Base-by-base conservation (phyloP, 2,888 invertebrate genomes). In the Mystacides longicornis region DNA sequence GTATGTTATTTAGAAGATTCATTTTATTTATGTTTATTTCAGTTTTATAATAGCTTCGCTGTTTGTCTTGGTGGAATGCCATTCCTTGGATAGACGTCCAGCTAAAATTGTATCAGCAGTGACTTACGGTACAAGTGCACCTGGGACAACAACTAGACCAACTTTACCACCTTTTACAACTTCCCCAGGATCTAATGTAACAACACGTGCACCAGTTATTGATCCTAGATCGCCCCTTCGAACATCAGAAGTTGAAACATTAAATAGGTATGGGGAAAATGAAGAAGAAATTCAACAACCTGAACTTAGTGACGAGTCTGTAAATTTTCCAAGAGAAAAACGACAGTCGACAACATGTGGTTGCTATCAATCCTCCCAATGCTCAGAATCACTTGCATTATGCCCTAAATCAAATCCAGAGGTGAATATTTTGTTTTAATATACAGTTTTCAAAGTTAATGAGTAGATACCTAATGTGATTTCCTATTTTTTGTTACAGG, bases 281-380 rank as follows among this genome's bases (percentile, higher is more conserved):
- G 50, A 54, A 14, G 27, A 51, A 18, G 59, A 59, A 23, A 49
- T 61, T 1, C 53, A 56, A 4, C 63, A 71, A 67, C 37, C 37
- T 4, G 37, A 37, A 37, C 3, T 37, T 4, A 37, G 16, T 37
- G 37, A 37, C 16, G 37, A 16, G 3, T 14, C 37, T 11, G 23
- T 53, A 7, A 14, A 18, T 23, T 52, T 54, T 31, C 27, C 48
- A 5, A 49, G 54, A 19, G 49, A 52, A 16, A 57, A 47, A 46
- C 50, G 59, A 23, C 59, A 58, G 27, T 49, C 52, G 9, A n/a
- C 23, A 11, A 23, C 46, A 60, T 76, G 76, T 62, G 66, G 65
- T 33, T 78, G 77, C 64, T 74, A 75, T 2, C 59, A 71, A 1
- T 59, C 69, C 27, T 72, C 76, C 18, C 71, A 71, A 4, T 78